Evolutionary conservation across 2,888 invertebrate species (phyloP), one percentile per base, ranked within the genome.

Genomic region (Agriopis aurantiaria): DNA sequence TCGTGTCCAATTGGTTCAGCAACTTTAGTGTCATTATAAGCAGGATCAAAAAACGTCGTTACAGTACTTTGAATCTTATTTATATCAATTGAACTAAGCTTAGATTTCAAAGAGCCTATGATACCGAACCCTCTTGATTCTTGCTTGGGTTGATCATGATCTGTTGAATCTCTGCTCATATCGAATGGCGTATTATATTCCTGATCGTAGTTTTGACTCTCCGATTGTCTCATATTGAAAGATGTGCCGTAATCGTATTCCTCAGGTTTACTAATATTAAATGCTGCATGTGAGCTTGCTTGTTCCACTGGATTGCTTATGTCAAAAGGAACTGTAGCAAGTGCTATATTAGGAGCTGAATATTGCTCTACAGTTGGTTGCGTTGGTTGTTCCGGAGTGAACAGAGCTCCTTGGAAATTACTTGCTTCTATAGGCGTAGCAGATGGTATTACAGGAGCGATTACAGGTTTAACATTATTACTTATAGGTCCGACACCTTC

Each of bases 31-130:
- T 85, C 83, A 79, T 91, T 92, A 68, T 89, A 93, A 64, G 84
- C 85, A 0, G 94, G 94, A 81, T 94, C 94, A 57, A 95, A 95
- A 76, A 95, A 94, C 0, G 91, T 93, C 0, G 94, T 93, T 4
- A 95, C 93, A 5, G 84, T 91, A 78, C 85, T 91, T 80, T 94
- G 94, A 53, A 94, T 88, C 78, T 92, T 94, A 81, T 92, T 92
- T 11, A 94, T 92, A 80, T 93, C 93, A 58, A 95, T 81, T 8
- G 90, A 86, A 72, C 89, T 88, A 0, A 94, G 83, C 75, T 93
- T 94, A 46, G 93, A 93, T 82, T 93, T 94, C n/a, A 94, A 82
- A 9, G 93, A 93, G 33, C 93, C 93, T 62, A 94, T 91, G 12
- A 94, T 87, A 55, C 92, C 93, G 68, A 92, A 91, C 6, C 89